Percentiles rank a stretch among this genome's conserved stretches.
Evolutionary conservation across 2,888 invertebrate genomes (phyloP).

Genomic region (Alloscopus bannaensis): DNA sequence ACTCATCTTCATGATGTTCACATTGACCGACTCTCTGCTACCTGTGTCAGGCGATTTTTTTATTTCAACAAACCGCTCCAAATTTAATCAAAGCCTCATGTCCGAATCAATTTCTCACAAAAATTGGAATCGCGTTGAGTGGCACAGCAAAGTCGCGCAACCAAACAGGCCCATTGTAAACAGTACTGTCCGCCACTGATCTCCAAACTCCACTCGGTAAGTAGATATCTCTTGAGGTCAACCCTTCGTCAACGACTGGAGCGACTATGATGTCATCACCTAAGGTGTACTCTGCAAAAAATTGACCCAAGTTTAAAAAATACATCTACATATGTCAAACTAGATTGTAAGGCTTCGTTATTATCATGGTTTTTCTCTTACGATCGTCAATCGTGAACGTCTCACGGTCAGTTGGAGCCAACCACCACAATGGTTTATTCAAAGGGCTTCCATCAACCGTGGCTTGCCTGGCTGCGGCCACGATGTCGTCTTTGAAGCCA

Average conservation of each 20-base stretch:
- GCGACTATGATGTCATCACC: slow-evolving; percentile 87
- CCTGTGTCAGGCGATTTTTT: not conserved
- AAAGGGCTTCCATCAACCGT: slow-evolving; percentile 82
- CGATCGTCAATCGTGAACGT: slow-evolving; percentile 78
- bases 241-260: slow-evolving; percentile 83
- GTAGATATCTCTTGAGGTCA: slow-evolving; percentile 82
- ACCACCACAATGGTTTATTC: slow-evolving; percentile 91
- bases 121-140: slow-evolving; percentile 83
- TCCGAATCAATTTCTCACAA: slow-evolving; percentile 74
- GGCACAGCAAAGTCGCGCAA: slow-evolving; percentile 82
- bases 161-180: slow-evolving; percentile 80
- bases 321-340: too few species aligned
- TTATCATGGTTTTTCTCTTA: slow-evolving; percentile 64
- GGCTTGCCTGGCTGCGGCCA: slow-evolving; percentile 79
- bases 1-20: too few species aligned
- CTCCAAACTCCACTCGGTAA: slow-evolving; percentile 85
- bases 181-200: slow-evolving; percentile 6
- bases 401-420: slow-evolving; percentile 81
- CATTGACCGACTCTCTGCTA: too few species aligned
- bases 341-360: too few species aligned
- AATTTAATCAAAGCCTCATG: not conserved
- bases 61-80: not conserved
- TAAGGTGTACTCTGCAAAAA: slow-evolving; percentile 83
- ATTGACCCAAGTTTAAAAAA: not conserved
- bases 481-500: slow-evolving; percentile 74